Evolutionary conservation across 2,113 vertebrate species (phyloP).

Genomic region (Panthera tigris): DNA sequence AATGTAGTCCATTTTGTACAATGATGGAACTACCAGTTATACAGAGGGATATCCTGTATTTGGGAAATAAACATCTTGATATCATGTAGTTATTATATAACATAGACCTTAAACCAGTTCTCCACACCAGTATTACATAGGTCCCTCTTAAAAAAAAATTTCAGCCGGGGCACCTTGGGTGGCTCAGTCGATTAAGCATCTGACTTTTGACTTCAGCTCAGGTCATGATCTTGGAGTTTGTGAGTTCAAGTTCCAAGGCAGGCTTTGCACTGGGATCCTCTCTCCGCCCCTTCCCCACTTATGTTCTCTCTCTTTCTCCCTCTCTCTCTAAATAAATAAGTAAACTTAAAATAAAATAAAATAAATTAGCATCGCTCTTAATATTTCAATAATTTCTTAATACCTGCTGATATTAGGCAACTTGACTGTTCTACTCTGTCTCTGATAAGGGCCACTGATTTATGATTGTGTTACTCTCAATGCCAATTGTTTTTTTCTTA

Average conservation of each 20-base stretch:
- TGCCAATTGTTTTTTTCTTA: not conserved
- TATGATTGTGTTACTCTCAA: not conserved
- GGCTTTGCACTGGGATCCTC: too few relatives aligned
- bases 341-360: too few relatives aligned
- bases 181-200: too few relatives aligned
- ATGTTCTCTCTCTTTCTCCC: not conserved
- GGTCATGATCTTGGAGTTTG: too few relatives aligned
- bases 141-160: not conserved
- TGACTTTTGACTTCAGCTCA: too few relatives aligned
- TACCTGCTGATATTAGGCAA: not conserved
- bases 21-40: not conserved
- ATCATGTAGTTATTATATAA: not conserved
- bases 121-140: not conserved
- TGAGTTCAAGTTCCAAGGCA: too few relatives aligned
- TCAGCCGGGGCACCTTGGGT: too few relatives aligned
- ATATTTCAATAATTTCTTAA: not conserved
- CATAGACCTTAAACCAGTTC: not conserved
- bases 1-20: not conserved
- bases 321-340: too few relatives aligned
- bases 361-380: not conserved
- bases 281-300: too few relatives aligned
- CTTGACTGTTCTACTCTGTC: not conserved
- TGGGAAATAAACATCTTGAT: not conserved
- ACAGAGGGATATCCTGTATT: not conserved
- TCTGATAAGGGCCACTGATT: not conserved